Evolutionary conservation across 2,113 vertebrate species (phyloP).

Genomic region (Diadophis punctatus): DNA sequence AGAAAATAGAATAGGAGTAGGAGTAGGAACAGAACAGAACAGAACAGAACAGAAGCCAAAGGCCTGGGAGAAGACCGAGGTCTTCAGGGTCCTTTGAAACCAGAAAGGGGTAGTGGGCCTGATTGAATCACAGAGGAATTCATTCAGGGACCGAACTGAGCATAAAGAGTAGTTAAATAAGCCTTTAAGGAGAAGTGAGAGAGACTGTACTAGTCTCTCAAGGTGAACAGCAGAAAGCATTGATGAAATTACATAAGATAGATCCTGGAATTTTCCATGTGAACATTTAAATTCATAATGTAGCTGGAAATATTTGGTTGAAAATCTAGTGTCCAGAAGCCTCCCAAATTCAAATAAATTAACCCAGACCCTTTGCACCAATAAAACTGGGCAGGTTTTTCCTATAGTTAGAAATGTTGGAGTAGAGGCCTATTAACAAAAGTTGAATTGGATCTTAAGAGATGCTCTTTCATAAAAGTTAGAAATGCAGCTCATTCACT

Average conservation of each 20-base stretch:
- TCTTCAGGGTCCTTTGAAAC: background rate
- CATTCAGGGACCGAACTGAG: background rate
- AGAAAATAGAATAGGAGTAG: no score
- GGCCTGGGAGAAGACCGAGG: background rate
- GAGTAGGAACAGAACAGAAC: no score
- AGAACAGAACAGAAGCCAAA: background rate
- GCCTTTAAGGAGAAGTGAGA: background rate
- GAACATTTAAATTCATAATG: background rate
- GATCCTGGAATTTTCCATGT: background rate
- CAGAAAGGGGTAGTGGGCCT: background rate
- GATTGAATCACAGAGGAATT: background rate
- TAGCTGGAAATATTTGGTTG: background rate
- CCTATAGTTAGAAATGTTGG: background rate
- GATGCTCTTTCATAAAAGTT: background rate
- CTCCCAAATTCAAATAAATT: background rate
- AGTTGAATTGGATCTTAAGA: background rate
- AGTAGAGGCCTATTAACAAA: background rate
- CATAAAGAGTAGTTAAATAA: background rate
- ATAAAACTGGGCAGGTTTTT: background rate
- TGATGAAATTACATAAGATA: background rate
- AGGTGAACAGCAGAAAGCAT: background rate
- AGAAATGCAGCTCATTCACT: background rate
- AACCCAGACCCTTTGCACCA: background rate
- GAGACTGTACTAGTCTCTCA: background rate
- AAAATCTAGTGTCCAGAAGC: background rate